Evolutionary conservation across 2,888 invertebrate genomes (phyloP).

Genomic region (Phania funesta): DNA sequence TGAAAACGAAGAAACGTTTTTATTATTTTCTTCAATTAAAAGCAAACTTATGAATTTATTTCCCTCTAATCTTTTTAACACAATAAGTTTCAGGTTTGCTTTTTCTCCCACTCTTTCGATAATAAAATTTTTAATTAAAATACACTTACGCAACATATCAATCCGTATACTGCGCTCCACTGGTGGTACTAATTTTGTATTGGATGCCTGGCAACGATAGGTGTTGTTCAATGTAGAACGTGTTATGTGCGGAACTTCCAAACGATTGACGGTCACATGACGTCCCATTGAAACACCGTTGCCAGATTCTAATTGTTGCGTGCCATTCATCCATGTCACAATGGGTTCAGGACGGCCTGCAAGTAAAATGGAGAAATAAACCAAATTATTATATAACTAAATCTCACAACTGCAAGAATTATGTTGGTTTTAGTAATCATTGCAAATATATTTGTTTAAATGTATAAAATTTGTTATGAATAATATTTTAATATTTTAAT

Average conservation of each 20-base stretch:
- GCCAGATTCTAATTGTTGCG: slow-evolving; percentile 86
- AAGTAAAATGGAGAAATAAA: slow-evolving; percentile 38
- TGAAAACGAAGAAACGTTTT: not conserved
- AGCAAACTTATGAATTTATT: not conserved
- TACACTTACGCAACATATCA: slow-evolving; percentile 90
- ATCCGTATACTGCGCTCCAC: slow-evolving; percentile 90
- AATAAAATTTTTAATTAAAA: slow-evolving; percentile 2
- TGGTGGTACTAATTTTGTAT: slow-evolving; percentile 92
- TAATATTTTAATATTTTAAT: too few relatives aligned
- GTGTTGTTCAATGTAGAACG: slow-evolving; percentile 91
- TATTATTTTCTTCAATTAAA: slow-evolving; percentile 6
- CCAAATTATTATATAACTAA: not conserved
- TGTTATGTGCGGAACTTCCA: slow-evolving; percentile 87
- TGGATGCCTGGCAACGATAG: slow-evolving; percentile 92
- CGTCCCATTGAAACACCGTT: slow-evolving; percentile 86
- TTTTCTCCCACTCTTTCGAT: not conserved
- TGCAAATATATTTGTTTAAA: too few relatives aligned
- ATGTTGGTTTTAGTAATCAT: too few relatives aligned
- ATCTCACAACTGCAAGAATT: not conserved
- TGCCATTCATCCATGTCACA: slow-evolving; percentile 92
- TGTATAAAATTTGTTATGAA: too few relatives aligned
- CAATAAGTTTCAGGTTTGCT: not conserved
- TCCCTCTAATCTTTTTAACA: not conserved
- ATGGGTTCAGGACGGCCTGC: slow-evolving; percentile 90
- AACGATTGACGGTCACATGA: slow-evolving; percentile 89